Conservation (phyloP, 2,113 vertebrate species). For the Butorides virescens region DNA sequence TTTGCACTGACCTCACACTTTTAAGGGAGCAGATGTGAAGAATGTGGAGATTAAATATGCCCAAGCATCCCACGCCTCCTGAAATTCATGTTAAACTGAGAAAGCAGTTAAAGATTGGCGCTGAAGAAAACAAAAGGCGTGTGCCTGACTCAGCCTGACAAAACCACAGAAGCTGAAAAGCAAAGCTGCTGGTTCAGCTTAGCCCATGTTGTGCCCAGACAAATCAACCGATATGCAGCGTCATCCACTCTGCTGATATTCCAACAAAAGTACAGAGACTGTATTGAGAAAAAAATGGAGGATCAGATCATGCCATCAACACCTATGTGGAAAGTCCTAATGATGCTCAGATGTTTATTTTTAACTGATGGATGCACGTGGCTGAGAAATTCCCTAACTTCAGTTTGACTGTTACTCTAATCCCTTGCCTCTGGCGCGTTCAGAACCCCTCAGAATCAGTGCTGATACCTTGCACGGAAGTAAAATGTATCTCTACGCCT, state of each 20-base stretch:
- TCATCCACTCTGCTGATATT: not conserved
- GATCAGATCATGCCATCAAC: not conserved
- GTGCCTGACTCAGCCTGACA: not conserved
- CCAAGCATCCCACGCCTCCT: not conserved
- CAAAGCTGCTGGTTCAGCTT: not conserved
- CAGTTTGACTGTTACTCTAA: not conserved
- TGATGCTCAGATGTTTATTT: not conserved
- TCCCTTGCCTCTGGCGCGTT: not conserved
- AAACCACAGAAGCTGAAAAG: not conserved
- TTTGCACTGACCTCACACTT: not conserved
- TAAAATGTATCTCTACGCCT: not conserved
- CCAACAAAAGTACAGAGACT: not conserved
- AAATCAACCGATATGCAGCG: not conserved
- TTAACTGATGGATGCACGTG: not conserved
- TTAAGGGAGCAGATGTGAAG: not conserved
- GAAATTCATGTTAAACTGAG: not conserved
- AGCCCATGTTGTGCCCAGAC: not conserved
- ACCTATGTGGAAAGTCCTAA: not conserved
- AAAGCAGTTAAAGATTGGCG: not conserved
- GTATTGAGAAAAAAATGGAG: not conserved
- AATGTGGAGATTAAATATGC: fast-evolving
- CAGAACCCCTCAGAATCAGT: not conserved
- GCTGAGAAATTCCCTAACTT: not conserved
- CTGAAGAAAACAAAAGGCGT: not conserved
- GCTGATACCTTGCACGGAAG: not conserved